Conservation (phyloP, 2,888 invertebrate genomes). For the Athetis lepigone region DNA sequence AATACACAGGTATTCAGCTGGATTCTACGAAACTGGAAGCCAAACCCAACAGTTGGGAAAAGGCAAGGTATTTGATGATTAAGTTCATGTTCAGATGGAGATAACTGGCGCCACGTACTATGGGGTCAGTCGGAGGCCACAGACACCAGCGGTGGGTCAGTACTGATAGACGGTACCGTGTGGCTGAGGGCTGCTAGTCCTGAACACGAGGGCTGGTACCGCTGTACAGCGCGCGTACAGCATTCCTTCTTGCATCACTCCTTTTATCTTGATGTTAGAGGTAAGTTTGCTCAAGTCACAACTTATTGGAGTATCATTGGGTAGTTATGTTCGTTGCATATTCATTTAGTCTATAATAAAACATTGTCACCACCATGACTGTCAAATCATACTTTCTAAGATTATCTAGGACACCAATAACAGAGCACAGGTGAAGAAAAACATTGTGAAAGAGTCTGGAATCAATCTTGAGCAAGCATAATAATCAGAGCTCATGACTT, state of each 20-base stretch:
- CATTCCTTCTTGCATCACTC: slow-evolving; percentile 85
- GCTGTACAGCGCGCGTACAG: slow-evolving; percentile 93
- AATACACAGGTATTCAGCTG: too few species aligned
- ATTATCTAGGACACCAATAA: too few species aligned
- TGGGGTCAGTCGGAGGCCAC: slow-evolving; percentile 84
- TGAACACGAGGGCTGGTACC: slow-evolving; percentile 95
- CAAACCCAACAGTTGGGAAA: too few species aligned
- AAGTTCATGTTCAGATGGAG: slow-evolving; percentile 75
- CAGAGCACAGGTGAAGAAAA: too few species aligned
- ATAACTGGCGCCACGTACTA: slow-evolving; percentile 86
- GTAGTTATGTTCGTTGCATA: neutral
- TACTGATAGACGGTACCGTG: slow-evolving; percentile 93
- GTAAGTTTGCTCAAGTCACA: slow-evolving; percentile 64
- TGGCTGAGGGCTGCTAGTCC: slow-evolving; percentile 93
- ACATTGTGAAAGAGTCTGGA: too few species aligned
- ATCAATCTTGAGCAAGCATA: too few species aligned
- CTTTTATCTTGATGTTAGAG: slow-evolving; percentile 86
- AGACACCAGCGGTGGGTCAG: slow-evolving; percentile 89
- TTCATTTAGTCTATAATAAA: neutral
- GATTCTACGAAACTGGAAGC: too few species aligned
- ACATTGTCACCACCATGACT: neutral
- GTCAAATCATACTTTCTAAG: too few species aligned
- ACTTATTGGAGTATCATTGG: too few species aligned
- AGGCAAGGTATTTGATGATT: neutral
- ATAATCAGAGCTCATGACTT: too few species aligned